Evolutionary conservation across 37 sponge, comb jelly and placozoan species (phyloP).

Genomic region (Petrosia ficiformis): DNA sequence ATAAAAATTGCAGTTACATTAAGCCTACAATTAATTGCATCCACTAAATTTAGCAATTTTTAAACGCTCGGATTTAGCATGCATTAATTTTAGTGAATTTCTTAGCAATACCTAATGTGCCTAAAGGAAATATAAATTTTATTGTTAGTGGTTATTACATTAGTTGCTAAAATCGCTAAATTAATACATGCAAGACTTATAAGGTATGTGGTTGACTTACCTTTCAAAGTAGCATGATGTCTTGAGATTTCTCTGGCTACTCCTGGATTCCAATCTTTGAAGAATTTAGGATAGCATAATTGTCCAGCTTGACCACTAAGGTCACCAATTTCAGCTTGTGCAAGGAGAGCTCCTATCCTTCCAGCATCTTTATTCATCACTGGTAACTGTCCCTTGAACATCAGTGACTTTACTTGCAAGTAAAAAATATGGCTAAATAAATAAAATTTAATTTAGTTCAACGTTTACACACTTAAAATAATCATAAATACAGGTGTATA

Average conservation of each 20-base stretch:
- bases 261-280: conserved; percentile 60
- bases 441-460: background rate
- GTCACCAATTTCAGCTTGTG: conserved; percentile 68
- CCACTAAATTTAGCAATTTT: no score
- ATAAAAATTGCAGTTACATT: no score
- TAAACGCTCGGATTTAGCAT: no score
- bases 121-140: no score
- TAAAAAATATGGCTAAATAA: conserved; percentile 55
- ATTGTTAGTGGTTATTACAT: no score
- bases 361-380: conserved; percentile 30
- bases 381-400: conserved; percentile 40
- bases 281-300: conserved; percentile 59
- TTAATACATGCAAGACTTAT: background rate
- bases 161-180: background rate
- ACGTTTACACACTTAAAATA: no score
- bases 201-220: conserved; percentile 12
- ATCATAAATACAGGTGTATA: no score
- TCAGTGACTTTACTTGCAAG: conserved; percentile 46
- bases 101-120: no score
- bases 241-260: conserved; percentile 48
- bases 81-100: no score
- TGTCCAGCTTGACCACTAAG: background rate
- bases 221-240: conserved; percentile 64
- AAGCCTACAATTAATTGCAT: no score
- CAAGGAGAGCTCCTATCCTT: conserved; percentile 51